phyloP scores from a whole-genome alignment of 2,797 vertebrate species.

The Pteronotus mesoamericanus region DNA sequence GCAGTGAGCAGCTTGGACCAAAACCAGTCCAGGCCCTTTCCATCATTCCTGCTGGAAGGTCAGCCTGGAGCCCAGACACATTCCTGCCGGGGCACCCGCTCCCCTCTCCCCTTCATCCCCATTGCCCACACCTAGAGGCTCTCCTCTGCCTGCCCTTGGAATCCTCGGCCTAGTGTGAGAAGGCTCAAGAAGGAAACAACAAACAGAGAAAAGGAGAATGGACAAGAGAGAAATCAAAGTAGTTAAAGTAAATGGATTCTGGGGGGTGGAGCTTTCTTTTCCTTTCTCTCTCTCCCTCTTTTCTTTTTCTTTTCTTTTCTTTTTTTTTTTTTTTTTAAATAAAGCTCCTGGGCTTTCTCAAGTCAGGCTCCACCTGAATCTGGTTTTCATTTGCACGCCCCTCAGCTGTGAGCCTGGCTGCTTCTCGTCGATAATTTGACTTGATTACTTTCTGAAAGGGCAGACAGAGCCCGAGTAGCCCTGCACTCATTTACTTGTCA shows the following conservation, averaged over 20 bases:
- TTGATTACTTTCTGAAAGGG: constrained; percentile 66
- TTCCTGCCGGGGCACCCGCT: not conserved
- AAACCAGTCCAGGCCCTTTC: not conserved
- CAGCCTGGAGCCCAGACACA: not conserved
- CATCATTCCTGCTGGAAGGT: not conserved
- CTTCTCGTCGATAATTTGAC: constrained; percentile 64
- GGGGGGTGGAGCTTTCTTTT: not conserved
- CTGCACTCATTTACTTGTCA: constrained; percentile 55
- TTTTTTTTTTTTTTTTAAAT: not conserved
- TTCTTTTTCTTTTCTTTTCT: not conserved
- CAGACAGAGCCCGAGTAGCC: constrained; percentile 3
- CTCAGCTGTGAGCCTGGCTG: not conserved
- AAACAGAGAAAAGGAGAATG: not conserved
- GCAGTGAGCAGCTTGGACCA: not conserved
- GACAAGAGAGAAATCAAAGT: not conserved
- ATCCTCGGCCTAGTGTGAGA: not conserved
- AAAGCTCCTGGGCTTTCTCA: constrained; percentile 40
- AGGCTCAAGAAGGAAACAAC: not conserved
- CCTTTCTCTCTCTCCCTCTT: not conserved
- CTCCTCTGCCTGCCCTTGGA: not conserved
- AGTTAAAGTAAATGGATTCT: not conserved
- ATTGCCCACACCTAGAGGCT: no score
- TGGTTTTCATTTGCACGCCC: constrained; percentile 68
- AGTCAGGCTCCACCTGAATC: not conserved
- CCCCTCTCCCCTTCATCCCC: no score